Percentiles rank a stretch among this genome's conserved stretches.
phyloP scores from a whole-genome alignment of 2,113 vertebrate genomes.

The Paedocypris sp. region DNA sequence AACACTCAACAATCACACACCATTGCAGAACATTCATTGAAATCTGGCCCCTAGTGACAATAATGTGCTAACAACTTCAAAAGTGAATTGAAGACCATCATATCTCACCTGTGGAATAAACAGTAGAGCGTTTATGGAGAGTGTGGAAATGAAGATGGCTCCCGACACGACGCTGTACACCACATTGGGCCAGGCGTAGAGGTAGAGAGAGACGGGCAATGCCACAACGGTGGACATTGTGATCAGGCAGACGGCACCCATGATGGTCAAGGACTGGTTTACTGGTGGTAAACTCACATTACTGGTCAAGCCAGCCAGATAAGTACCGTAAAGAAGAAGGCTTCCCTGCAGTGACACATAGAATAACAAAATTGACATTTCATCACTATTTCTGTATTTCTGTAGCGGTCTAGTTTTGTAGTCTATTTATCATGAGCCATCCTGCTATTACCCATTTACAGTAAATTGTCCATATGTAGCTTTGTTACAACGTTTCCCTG shows the following conservation, averaged over 20 bases:
- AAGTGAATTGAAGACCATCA: not conserved
- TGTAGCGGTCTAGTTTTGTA: no score
- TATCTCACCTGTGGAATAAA: slow-evolving; percentile 84
- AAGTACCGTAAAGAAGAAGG: slow-evolving; percentile 81
- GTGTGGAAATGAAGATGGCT: slow-evolving; percentile 84
- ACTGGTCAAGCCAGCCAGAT: slow-evolving; percentile 85
- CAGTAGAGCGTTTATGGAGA: slow-evolving; percentile 82
- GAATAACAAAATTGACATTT: no score
- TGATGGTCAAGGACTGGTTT: slow-evolving; percentile 88
- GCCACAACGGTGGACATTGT: slow-evolving; percentile 63
- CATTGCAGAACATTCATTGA: no score
- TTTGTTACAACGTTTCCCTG: no score
- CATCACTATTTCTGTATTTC: no score
- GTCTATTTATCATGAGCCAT: no score
- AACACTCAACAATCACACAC: no score
- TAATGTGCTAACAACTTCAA: not conserved
- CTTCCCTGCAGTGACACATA: slow-evolving; percentile 57
- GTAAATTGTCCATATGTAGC: no score
- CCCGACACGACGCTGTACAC: slow-evolving; percentile 79
- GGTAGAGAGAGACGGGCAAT: slow-evolving; percentile 69
- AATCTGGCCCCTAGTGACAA: not conserved
- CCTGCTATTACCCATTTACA: no score
- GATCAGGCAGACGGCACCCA: slow-evolving; percentile 71
- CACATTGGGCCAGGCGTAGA: slow-evolving; percentile 80
- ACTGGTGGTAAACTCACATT: slow-evolving; percentile 86